Evolutionary conservation across 1,140 invertebrate species (phyloP).

Genomic region (Microplitis demolitor): DNA sequence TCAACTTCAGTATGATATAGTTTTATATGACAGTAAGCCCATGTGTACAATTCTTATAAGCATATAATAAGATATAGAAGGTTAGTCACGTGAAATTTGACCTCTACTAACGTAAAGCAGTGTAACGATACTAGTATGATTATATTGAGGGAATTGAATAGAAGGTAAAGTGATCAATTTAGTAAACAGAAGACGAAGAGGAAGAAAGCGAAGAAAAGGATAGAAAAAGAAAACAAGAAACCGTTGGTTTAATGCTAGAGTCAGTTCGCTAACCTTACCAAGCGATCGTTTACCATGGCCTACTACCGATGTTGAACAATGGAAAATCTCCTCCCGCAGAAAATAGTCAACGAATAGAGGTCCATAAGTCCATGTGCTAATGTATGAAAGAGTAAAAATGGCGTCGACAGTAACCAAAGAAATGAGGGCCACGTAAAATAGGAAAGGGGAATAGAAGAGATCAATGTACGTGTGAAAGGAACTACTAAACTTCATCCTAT

Average conservation of each 20-base stretch:
- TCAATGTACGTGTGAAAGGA: not conserved
- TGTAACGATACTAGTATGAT: not conserved
- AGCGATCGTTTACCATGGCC: conserved; percentile 18
- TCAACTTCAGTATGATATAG: not conserved
- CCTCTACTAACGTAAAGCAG: not conserved
- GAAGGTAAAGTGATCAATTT: conserved; percentile 5
- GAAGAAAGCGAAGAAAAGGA: not conserved
- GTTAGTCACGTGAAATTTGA: conserved; percentile 7
- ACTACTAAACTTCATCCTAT: not conserved
- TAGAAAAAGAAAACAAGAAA: conserved; percentile 6
- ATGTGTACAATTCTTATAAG: not conserved
- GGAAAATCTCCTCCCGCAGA: conserved; percentile 6
- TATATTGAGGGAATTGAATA: not conserved
- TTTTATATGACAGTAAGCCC: not conserved
- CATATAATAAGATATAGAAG: not conserved
- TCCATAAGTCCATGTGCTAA: not conserved
- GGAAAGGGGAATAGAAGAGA: not conserved
- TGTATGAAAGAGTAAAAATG: not conserved
- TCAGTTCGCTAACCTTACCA: conserved; percentile 25
- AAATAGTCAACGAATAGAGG: not conserved
- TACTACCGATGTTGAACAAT: conserved; percentile 24
- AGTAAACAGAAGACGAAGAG: not conserved
- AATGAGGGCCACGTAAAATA: not conserved
- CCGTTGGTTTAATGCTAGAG: conserved; percentile 1
- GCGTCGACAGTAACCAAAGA: not conserved